phyloP scores from a whole-genome alignment of 2,888 invertebrate species.

The Sceliomorpha sp. region DNA sequence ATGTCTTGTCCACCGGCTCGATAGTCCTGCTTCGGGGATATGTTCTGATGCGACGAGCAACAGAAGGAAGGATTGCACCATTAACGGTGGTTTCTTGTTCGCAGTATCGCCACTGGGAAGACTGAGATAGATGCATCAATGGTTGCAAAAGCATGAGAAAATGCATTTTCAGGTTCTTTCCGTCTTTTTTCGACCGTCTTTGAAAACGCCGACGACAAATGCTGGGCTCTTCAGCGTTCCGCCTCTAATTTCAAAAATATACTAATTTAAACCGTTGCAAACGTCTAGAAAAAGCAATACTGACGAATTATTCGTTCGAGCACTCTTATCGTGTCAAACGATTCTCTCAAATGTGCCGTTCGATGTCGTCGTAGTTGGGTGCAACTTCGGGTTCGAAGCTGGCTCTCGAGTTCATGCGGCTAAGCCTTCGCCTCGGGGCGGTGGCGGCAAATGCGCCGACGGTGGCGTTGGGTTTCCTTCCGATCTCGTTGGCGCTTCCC shows the following conservation, averaged over 20 bases:
- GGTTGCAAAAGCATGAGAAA: background rate
- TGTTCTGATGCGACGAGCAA: conserved; percentile 46
- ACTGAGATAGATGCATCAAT: conserved; percentile 25
- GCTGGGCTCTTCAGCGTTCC: conserved; percentile 12
- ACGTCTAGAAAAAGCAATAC: too few species aligned
- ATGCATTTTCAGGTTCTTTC: conserved; percentile 7
- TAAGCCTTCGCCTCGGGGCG: conserved; percentile 87
- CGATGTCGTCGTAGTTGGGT: background rate
- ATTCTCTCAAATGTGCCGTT: too few species aligned
- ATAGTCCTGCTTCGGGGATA: conserved; percentile 58
- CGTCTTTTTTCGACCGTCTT: conserved; percentile 2
- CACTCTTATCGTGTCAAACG: background rate
- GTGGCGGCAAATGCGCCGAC: conserved; percentile 83
- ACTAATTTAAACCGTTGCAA: too few species aligned
- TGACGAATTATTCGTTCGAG: background rate
- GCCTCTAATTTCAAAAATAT: too few species aligned
- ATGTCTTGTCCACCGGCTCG: conserved; percentile 72
- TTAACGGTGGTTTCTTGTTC: conserved; percentile 6
- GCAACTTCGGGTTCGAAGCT: conserved; percentile 7
- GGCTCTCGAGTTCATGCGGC: conserved; percentile 82
- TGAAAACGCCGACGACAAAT: conserved; percentile 10
- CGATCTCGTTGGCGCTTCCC: conserved; percentile 80
- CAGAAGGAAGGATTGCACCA: conserved; percentile 20
- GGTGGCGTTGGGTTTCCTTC: conserved; percentile 78
- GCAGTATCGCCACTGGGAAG: conserved; percentile 38